Evolutionary conservation across 2,113 vertebrate species (phyloP).

Genomic region (Dinomys branickii): DNA sequence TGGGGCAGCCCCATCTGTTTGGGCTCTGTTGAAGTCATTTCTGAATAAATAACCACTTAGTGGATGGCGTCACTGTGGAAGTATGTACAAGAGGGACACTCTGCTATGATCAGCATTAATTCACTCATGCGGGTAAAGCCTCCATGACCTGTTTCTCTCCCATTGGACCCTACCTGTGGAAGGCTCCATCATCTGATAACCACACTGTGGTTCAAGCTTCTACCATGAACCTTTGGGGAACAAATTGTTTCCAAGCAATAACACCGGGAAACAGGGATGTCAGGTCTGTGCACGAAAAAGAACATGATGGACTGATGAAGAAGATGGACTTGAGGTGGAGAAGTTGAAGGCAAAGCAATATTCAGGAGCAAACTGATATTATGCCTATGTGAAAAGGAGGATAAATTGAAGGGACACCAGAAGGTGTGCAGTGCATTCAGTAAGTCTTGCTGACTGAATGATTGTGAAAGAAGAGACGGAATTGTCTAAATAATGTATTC

Average conservation of each 20-base stretch:
- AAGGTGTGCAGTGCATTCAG: background rate
- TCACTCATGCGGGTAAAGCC: too few species aligned
- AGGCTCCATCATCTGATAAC: too few species aligned
- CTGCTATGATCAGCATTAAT: background rate
- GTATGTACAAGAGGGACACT: background rate
- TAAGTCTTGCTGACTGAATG: background rate
- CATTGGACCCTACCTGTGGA: accelerated
- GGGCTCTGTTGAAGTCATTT: background rate
- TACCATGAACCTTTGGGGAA: background rate
- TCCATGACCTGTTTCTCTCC: background rate
- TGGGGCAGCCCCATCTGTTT: too few species aligned
- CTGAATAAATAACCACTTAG: background rate
- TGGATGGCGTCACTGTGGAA: background rate
- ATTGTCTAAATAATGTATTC: background rate
- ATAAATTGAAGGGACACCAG: too few species aligned
- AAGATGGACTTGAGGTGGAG: background rate
- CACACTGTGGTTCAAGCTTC: background rate
- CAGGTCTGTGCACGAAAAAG: background rate
- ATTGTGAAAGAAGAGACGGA: background rate
- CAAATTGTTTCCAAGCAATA: background rate
- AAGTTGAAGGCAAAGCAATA: background rate
- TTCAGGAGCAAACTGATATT: background rate
- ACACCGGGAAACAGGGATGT: background rate
- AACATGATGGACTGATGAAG: background rate
- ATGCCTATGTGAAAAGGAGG: too few species aligned